Conservation (phyloP, 64 coral and sea anemone genomes). For the Acropora yongei region DNA sequence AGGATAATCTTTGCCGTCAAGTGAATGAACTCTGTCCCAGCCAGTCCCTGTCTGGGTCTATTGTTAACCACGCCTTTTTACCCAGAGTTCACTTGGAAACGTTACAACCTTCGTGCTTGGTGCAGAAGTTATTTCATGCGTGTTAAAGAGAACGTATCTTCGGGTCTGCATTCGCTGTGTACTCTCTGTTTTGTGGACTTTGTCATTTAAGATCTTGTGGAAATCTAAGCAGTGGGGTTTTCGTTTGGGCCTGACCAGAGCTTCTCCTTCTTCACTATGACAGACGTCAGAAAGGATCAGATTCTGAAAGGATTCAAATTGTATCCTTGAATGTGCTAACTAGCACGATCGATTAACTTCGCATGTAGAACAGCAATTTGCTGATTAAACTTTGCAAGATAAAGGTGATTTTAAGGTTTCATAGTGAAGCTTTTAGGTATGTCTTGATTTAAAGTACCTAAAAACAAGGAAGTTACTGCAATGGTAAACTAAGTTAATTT, state of each 20-base stretch:
- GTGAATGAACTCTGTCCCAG: background rate
- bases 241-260: background rate
- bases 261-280: constrained; percentile 2
- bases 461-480: no score
- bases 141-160: no score
- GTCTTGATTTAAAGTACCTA: no score
- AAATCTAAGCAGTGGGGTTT: background rate
- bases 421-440: no score
- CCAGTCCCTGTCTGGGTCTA: background rate
- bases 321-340: constrained; percentile 42
- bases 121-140: constrained; percentile 1
- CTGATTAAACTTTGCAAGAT: background rate
- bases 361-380: background rate
- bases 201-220: background rate
- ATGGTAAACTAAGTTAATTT: no score
- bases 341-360: background rate
- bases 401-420: background rate
- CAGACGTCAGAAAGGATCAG: constrained; percentile 9
- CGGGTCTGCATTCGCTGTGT: no score
- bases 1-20: no score
- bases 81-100: constrained; percentile 48
- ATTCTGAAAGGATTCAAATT: constrained; percentile 70
- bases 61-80: background rate
- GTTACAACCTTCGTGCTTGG: background rate
- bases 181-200: no score